phyloP scores from a whole-genome alignment of 2,888 invertebrate species.

The Bembecia ichneumoniformis region DNA sequence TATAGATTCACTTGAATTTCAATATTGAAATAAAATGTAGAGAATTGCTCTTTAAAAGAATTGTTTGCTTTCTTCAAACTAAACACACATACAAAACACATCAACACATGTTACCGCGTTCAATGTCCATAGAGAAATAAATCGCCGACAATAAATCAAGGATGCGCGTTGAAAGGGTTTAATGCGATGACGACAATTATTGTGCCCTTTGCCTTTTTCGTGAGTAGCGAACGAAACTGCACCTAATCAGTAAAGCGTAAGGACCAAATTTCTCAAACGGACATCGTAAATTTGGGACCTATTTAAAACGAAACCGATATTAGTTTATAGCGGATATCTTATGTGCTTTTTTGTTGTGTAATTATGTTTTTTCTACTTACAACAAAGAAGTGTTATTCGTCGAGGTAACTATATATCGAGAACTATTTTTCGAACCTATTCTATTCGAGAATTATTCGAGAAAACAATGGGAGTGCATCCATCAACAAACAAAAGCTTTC shows the following conservation, averaged over 20 bases:
- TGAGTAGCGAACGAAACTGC: neutral
- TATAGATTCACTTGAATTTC: neutral
- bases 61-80: neutral
- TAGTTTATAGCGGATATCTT: too few relatives aligned
- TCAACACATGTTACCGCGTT: conserved; percentile 19
- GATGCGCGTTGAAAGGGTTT: conserved; percentile 53
- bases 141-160: conserved; percentile 53
- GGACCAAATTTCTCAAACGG: too few relatives aligned
- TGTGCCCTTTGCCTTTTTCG: conserved; percentile 35
- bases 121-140: conserved; percentile 31
- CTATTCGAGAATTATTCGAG: too few relatives aligned
- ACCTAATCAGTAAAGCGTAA: neutral
- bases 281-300: too few relatives aligned
- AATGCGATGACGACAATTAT: conserved; percentile 42
- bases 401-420: too few relatives aligned
- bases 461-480: too few relatives aligned
- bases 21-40: neutral
- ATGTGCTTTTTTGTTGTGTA: too few relatives aligned
- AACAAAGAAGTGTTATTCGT: too few relatives aligned
- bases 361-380: too few relatives aligned
- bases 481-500: too few relatives aligned
- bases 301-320: too few relatives aligned
- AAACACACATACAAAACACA: conserved; percentile 10
- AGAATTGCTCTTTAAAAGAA: conserved; percentile 4
- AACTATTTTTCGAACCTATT: too few relatives aligned